A percentile compares a stretch with the other conserved stretches of the same genome.
Conservation (phyloP, 1,140 invertebrate genomes). For the Nautilus pompilius region DNA sequence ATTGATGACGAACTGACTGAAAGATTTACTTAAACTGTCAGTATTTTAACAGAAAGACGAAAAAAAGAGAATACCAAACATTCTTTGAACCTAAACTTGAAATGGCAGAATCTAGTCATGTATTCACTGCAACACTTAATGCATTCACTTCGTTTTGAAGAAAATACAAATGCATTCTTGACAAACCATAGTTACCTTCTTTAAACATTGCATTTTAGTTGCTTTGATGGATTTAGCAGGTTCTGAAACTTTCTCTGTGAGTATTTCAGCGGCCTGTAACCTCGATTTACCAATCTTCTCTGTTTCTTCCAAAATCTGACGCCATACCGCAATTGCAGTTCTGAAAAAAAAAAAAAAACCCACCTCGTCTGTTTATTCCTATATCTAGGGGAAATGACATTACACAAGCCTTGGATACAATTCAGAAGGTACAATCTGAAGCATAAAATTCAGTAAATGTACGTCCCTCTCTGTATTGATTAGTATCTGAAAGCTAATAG, state of each 20-base stretch:
- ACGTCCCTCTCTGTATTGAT: no score
- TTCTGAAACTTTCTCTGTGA: slow-evolving; percentile 89
- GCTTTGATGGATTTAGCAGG: slow-evolving; percentile 81
- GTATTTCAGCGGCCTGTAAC: slow-evolving; percentile 87
- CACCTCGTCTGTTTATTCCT: no score
- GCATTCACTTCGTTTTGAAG: neutral
- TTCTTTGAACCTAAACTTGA: neutral
- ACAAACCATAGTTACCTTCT: slow-evolving; percentile 67
- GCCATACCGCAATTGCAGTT: slow-evolving; percentile 96
- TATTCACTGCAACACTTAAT: neutral
- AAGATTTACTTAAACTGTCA: neutral
- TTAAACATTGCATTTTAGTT: slow-evolving; percentile 80
- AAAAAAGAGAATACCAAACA: neutral
- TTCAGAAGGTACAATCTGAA: no score
- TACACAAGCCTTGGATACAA: no score
- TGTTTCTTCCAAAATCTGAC: slow-evolving; percentile 89
- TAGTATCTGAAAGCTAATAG: no score
- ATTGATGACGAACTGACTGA: no score
- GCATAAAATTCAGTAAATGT: no score
- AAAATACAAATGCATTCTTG: slow-evolving; percentile 10
- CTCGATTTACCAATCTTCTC: slow-evolving; percentile 87
- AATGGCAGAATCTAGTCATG: neutral
- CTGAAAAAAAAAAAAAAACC: no score
- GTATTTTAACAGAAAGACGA: neutral
- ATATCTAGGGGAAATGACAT: no score